Evolutionary conservation across 2,888 invertebrate species (phyloP), one percentile per base, ranked within the genome.

Genomic region (Erannis defoliaria): DNA sequence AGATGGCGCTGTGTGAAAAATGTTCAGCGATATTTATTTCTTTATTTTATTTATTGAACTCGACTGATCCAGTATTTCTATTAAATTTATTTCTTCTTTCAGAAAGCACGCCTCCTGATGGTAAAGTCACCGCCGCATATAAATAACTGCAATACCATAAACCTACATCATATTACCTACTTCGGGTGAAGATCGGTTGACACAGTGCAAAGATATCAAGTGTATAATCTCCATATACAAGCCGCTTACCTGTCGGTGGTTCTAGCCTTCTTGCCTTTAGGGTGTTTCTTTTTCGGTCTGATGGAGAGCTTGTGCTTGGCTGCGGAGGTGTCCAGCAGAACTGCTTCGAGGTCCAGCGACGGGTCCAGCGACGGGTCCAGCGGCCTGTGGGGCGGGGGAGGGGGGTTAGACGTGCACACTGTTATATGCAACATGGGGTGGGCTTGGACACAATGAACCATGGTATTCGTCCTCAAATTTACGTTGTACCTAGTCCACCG

Each of bases 231-330:
- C 9, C 29, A 12, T 12, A 53, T 26, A 14, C 53, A 58, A 40
- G 18, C 57, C 12, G 64, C 81, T 72, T 70, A 82, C 82, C 82
- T 80, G 63, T 71, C 70, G 66, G 65, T 74, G 56, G 72, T 77
- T 56, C 63, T 72, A 14, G 42, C 14, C 55, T 74, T 76, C 59
- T 75, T 71, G 16, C 72, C 79, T n/a, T 81, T 84, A 0, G 90
- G 91, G 62, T 96, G 94, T 71, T 94, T 96, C 80, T 95, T 95
- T 86, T 94, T 94, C 5, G 97, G 97, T 81, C 95, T 93, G 14
- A 97, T 94, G 0, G 96, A 94, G 55, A 96, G 84, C 87, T 96
- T 97, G 91, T 97, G 96, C 76, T 94, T 94, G 14, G 97, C 97
- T 0, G 96, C 96, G 6, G 96, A 93, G 70, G 94, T 94, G 89